phyloP scores from a whole-genome alignment of 30 jellyfish, hydroid and myxozoan genomes.

The Turritopsis dohrnii region DNA sequence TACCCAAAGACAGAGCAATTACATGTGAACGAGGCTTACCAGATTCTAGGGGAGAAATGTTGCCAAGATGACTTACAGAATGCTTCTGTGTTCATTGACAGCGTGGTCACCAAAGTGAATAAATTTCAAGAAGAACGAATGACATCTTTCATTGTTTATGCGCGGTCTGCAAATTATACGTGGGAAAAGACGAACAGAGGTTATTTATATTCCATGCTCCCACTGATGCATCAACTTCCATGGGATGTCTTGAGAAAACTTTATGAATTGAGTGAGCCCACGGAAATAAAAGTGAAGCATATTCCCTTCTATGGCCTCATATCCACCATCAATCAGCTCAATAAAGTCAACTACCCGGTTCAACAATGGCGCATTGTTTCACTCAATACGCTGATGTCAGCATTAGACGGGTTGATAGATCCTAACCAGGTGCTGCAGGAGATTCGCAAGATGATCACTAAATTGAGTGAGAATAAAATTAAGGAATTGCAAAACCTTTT shows the following conservation, averaged over 20 bases:
- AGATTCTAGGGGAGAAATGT: background rate
- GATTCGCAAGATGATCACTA: background rate
- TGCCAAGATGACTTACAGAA: background rate
- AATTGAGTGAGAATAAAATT: background rate
- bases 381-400: background rate
- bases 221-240: background rate
- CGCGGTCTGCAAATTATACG: background rate
- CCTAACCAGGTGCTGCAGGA: background rate
- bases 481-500: background rate
- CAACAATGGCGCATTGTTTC: background rate
- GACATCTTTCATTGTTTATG: background rate
- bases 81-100: background rate
- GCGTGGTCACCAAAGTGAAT: background rate
- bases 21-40: background rate
- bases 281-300: background rate
- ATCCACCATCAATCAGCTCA: background rate
- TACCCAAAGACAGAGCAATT: background rate
- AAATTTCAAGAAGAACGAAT: background rate
- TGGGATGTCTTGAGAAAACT: background rate
- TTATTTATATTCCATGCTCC: background rate
- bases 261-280: background rate
- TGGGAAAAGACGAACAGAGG: background rate
- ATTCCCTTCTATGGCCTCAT: background rate
- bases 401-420: background rate
- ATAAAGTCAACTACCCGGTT: background rate